A percentile compares a stretch with the other conserved stretches of the same genome.
These are phyloP conservation scores for Hypercompe scribonia DNA, from an alignment of 2,888 invertebrate species.

Conservation along the genomic window DNA sequence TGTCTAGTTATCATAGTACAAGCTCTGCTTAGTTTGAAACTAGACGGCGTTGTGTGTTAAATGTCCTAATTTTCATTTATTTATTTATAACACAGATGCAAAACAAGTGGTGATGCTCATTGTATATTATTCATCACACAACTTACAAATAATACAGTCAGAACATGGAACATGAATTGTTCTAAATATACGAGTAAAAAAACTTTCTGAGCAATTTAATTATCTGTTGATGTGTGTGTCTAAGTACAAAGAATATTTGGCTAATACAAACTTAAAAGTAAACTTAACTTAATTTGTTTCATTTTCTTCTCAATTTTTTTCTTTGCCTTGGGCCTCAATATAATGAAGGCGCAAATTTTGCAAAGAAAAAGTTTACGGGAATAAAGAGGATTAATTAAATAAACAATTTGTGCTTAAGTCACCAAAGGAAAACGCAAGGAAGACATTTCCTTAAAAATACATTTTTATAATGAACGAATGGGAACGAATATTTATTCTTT, in stretches of 20 bases:
- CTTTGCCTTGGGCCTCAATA: constrained; percentile 10
- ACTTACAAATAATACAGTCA: no score
- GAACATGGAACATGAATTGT: no score
- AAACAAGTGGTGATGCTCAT: no score
- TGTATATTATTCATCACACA: no score
- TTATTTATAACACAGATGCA: no score
- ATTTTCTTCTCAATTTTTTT: not conserved
- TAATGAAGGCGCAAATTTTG: constrained; percentile 23
- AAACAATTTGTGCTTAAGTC: constrained; percentile 18
- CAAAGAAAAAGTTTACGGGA: constrained; percentile 5
- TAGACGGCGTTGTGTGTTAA: no score
- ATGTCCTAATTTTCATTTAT: no score
- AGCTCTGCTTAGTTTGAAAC: no score
- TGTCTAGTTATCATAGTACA: no score
- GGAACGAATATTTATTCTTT: not conserved
- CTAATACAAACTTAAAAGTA: not conserved
- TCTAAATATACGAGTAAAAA: no score
- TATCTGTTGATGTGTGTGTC: not conserved
- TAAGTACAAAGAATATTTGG: not conserved
- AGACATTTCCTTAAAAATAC: not conserved
- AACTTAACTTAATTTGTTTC: not conserved
- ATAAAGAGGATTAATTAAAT: constrained; percentile 22
- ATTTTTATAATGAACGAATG: not conserved
- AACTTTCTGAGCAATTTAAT: no score
- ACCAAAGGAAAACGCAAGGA: not conserved